phyloP scores from a whole-genome alignment of 2,888 invertebrate genomes.

The Brenthis ino region DNA sequence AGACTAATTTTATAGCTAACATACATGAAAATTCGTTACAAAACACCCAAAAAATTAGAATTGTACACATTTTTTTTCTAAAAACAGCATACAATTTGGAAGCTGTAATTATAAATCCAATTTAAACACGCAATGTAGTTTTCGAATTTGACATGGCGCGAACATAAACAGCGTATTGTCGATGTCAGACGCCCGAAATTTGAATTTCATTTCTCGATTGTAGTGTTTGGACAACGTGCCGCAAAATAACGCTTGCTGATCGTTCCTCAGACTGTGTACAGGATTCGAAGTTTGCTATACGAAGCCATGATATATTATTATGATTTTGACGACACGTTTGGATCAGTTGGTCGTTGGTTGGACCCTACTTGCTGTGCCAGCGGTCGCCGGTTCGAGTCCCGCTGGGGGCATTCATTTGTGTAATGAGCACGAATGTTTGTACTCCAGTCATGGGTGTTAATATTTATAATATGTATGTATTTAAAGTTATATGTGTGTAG shows the following conservation, averaged over 20 bases:
- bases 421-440: too few species aligned
- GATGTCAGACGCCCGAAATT: constrained; percentile 54
- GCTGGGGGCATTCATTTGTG: too few species aligned
- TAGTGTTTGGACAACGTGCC: constrained; percentile 16
- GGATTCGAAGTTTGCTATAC: not conserved
- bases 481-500: too few species aligned
- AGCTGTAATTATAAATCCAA: constrained; percentile 37
- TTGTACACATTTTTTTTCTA: not conserved
- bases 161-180: constrained; percentile 55
- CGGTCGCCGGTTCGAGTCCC: too few species aligned
- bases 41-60: not conserved
- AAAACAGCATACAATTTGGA: constrained; percentile 1
- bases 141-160: constrained; percentile 48
- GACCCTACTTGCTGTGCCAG: too few species aligned
- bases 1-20: too few species aligned
- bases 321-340: too few species aligned
- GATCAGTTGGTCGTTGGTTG: too few species aligned
- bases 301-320: not conserved
- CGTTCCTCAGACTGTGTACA: constrained; percentile 8
- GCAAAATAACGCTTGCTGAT: constrained; percentile 8
- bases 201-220: constrained; percentile 54
- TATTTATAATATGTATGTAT: too few species aligned
- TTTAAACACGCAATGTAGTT: constrained; percentile 34
- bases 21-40: too few species aligned
- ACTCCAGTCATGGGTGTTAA: too few species aligned